These are phyloP conservation scores for Triops cancriformis DNA, from an alignment of 1,140 invertebrate species.

Conservation along the genomic window DNA sequence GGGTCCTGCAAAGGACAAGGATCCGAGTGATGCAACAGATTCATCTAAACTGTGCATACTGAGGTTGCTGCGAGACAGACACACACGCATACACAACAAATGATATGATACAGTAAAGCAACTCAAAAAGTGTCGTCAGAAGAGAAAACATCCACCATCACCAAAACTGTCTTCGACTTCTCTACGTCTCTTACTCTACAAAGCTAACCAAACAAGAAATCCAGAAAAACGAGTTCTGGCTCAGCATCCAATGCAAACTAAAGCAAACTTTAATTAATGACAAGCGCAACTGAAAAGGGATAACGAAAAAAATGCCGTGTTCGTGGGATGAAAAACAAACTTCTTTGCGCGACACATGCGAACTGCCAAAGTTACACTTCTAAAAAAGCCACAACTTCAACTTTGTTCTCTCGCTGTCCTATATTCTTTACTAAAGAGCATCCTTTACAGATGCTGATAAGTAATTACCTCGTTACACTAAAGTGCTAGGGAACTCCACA, in stretches of 20 bases:
- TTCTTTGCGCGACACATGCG: background rate
- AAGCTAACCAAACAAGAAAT: slow-evolving; percentile 16
- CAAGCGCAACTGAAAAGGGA: background rate
- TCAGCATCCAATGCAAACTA: slow-evolving; percentile 25
- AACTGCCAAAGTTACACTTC: background rate
- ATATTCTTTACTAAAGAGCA: background rate
- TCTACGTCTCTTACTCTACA: background rate
- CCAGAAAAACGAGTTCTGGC: slow-evolving; percentile 23
- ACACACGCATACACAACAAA: slow-evolving; percentile 25
- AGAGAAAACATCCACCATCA: background rate
- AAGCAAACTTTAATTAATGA: slow-evolving; percentile 21
- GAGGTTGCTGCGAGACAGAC: slow-evolving; percentile 22
- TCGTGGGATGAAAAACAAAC: background rate
- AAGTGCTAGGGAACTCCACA: background rate
- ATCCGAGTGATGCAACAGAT: slow-evolving; percentile 26
- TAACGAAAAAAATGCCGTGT: background rate
- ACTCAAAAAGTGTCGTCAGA: background rate
- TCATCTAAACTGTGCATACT: slow-evolving; percentile 28
- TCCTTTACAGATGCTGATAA: background rate
- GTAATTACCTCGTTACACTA: too few species aligned
- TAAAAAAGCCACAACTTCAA: background rate
- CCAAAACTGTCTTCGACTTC: background rate
- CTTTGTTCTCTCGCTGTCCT: background rate
- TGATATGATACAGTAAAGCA: background rate
- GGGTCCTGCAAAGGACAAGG: slow-evolving; percentile 20